Conservation (phyloP, 64 coral and sea anemone genomes). For the Stichodactyla mertensii region DNA sequence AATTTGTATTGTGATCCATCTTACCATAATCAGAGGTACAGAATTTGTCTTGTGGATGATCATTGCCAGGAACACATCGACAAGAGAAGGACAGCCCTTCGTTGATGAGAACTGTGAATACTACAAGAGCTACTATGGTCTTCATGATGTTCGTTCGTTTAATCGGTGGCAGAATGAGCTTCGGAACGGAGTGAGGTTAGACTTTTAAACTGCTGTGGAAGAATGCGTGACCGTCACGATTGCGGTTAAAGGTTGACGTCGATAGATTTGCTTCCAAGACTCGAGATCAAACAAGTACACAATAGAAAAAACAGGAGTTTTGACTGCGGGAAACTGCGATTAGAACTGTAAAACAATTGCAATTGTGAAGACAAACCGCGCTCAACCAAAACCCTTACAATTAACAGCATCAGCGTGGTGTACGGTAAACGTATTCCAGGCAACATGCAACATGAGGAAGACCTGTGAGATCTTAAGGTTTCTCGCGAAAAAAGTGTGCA, state of each 20-base stretch:
- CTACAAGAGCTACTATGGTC: background rate
- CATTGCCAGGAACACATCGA: slow-evolving; percentile 13
- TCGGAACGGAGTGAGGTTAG: background rate
- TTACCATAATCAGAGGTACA: slow-evolving; percentile 21
- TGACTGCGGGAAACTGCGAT: background rate
- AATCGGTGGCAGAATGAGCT: background rate
- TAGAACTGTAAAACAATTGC: background rate
- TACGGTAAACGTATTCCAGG: background rate
- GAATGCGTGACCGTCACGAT: background rate
- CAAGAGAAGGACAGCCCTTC: background rate
- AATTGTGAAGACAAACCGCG: background rate
- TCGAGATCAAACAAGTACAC: background rate
- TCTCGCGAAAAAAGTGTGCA: background rate
- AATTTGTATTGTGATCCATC: background rate
- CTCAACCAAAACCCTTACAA: background rate
- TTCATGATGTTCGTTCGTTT: slow-evolving; percentile 3
- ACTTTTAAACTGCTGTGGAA: background rate
- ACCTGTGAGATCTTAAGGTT: background rate
- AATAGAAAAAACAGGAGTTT: background rate
- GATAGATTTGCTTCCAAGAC: background rate
- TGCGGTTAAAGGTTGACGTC: background rate
- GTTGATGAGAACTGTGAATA: background rate
- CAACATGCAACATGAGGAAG: background rate
- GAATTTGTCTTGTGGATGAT: slow-evolving; percentile 13
- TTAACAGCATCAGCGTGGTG: background rate